Percentiles rank a stretch among this genome's conserved stretches.
Conservation (phyloP, 53 echinoderm and acorn worm genomes). For the Holothuria leucospilota region DNA sequence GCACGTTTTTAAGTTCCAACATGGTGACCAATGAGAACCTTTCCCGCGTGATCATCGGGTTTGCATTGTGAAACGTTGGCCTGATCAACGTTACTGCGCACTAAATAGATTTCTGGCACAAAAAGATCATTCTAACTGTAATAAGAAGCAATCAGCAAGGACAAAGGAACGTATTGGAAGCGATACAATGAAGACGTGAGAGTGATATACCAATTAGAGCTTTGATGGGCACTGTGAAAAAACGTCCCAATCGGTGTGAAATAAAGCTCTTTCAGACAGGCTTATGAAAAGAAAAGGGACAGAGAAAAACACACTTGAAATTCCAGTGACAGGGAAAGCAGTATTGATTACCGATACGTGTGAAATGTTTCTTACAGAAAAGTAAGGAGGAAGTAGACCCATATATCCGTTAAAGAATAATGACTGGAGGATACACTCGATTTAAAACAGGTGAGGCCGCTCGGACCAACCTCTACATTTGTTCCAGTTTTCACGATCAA, state of each 20-base stretch:
- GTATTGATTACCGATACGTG: conserved; percentile 29
- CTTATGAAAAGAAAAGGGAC: neutral
- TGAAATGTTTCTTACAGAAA: neutral
- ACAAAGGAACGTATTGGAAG: conserved; percentile 13
- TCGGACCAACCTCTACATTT: too few relatives aligned
- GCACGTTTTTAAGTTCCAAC: too few relatives aligned
- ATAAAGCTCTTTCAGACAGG: neutral
- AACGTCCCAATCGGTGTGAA: neutral
- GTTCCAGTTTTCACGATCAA: too few relatives aligned
- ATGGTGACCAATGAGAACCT: too few relatives aligned
- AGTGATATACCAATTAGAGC: conserved; percentile 40
- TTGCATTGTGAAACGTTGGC: neutral
- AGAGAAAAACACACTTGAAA: conserved; percentile 35
- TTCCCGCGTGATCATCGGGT: too few relatives aligned
- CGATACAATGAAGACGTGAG: conserved; percentile 27
- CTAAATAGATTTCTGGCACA: conserved; percentile 32
- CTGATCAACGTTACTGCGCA: conserved; percentile 7
- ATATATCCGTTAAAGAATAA: too few relatives aligned
- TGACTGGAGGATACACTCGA: too few relatives aligned
- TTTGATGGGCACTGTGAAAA: conserved; percentile 25
- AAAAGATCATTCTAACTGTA: conserved; percentile 31
- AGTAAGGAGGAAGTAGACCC: too few relatives aligned
- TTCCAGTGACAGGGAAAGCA: conserved; percentile 8
- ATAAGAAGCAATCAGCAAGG: conserved; percentile 25
- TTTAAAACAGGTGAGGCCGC: too few relatives aligned